Evolutionary conservation across 2,888 invertebrate genomes (phyloP).

Genomic region (Amphiduros pacificus): DNA sequence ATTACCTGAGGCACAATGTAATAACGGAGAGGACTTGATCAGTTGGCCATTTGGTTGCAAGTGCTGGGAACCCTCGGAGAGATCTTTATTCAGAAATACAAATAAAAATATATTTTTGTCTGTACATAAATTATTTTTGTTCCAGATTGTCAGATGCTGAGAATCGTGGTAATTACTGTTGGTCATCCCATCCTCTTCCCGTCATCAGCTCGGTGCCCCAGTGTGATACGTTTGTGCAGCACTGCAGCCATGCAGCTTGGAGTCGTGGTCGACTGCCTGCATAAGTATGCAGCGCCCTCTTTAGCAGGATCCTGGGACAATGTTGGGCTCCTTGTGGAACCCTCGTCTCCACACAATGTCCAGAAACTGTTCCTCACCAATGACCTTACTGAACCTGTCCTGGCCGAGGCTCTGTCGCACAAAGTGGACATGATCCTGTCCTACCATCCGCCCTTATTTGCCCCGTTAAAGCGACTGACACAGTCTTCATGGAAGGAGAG

Average conservation of each 20-base stretch:
- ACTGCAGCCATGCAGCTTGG: slow-evolving; percentile 26
- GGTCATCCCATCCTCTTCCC: too few relatives aligned
- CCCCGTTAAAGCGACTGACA: slow-evolving; percentile 77
- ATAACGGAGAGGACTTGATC: too few relatives aligned
- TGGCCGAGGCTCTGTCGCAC: slow-evolving; percentile 72
- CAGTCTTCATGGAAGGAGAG: slow-evolving; percentile 73
- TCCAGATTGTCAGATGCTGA: too few relatives aligned
- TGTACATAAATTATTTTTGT: too few relatives aligned
- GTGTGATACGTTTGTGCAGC: too few relatives aligned
- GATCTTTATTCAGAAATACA: too few relatives aligned
- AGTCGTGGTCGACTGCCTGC: slow-evolving; percentile 35
- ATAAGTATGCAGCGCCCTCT: slow-evolving; percentile 40
- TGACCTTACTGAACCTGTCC: slow-evolving; percentile 86
- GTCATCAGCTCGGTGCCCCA: too few relatives aligned
- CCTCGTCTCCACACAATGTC: slow-evolving; percentile 62
- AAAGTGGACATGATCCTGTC: slow-evolving; percentile 81
- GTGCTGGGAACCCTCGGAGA: too few relatives aligned
- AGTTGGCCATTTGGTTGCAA: too few relatives aligned
- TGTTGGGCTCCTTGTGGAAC: slow-evolving; percentile 88
- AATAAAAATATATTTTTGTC: too few relatives aligned
- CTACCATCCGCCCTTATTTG: slow-evolving; percentile 95
- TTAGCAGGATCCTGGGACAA: slow-evolving; percentile 89
- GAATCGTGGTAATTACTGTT: too few relatives aligned
- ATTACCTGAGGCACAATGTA: too few relatives aligned
- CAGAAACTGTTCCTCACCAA: slow-evolving; percentile 77